Evolutionary conservation across 2,113 vertebrate species (phyloP), one percentile per base, ranked within the genome.

Genomic region (Amblyopsis rosae): DNA sequence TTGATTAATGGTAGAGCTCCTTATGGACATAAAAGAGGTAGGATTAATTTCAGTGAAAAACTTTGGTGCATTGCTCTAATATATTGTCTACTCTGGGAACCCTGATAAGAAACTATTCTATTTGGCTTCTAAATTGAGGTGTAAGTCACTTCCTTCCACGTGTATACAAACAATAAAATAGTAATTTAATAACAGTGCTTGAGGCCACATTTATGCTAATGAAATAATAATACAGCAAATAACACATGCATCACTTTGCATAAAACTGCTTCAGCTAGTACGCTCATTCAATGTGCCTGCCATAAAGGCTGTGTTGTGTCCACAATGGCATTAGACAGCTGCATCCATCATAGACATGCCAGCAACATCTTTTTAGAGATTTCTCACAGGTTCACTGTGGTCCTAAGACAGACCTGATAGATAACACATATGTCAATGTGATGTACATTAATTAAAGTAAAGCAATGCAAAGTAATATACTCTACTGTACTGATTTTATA

Each of bases 1-100:
- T 87, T 88, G 84, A 90, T 92, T 91, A 88, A 90, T 66, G 69
- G 81, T 72, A 73, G 77, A 85, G 77, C 73, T 73, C 72, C 81
- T 85, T 64, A 41, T 48, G 54, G 83, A 75, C 87, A 88, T 89
- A 85, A 84, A 80, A 82, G 69, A 87, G 59, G 60, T 54, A 5
- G 17, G 85, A 87, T 87, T 86, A 79, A 83, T 87, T 86, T 83
- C 51, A 66, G 49, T 77, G 74, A 80, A 76, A 82, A 81, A 82
- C 54, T 46, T 79, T 54, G 45, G 59, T 66, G 77, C 72, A 50
- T 33, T 64, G 72, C 64, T 66, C 78, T 65, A 72, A 9, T 69
- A 62, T 74, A 83, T 19, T 73, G 65, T 78, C 46, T 47, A 49
- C 75, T 78, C 85, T 89, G 86, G 73, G 41, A 67, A 51, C 0